Conservation (phyloP, 1,140 invertebrate species). For the Cataglyphis hispanica region DNA sequence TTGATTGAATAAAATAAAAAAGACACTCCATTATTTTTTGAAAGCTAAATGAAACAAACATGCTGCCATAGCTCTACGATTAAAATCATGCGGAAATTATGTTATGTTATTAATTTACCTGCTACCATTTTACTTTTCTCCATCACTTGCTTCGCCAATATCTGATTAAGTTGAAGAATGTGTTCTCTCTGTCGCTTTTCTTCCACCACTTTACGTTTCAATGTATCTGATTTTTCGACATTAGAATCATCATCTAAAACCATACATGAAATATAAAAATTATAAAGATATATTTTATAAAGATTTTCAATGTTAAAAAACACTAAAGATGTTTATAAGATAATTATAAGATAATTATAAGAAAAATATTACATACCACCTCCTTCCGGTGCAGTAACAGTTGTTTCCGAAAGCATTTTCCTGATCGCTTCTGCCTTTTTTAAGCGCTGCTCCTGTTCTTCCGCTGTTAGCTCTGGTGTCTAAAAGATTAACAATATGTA, state of each 20-base stretch:
- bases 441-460: conserved; percentile 93
- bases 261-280: neutral
- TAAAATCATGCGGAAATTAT: conserved; percentile 57
- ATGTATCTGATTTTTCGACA: conserved; percentile 81
- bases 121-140: conserved; percentile 97
- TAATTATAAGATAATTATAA: conserved; percentile 9
- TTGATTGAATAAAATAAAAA: neutral
- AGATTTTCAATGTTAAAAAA: neutral
- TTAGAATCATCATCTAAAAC: conserved; percentile 82
- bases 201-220: conserved; percentile 90
- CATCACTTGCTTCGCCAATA: conserved; percentile 97
- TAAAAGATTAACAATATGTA: conserved; percentile 73
- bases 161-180: conserved; percentile 95
- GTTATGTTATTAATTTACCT: conserved; percentile 88
- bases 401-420: conserved; percentile 94
- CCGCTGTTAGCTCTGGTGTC: conserved; percentile 92
- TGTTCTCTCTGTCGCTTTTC: conserved; percentile 95
- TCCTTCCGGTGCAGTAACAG: conserved; percentile 82
- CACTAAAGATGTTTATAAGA: too few relatives aligned
- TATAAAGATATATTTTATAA: neutral
- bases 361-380: conserved; percentile 73
- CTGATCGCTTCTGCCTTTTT: conserved; percentile 96
- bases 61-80: conserved; percentile 64
- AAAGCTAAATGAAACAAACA: conserved; percentile 55
- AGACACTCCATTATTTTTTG: neutral